Conservation (phyloP, 2,888 invertebrate species). For the Quadroppia sp. region DNA sequence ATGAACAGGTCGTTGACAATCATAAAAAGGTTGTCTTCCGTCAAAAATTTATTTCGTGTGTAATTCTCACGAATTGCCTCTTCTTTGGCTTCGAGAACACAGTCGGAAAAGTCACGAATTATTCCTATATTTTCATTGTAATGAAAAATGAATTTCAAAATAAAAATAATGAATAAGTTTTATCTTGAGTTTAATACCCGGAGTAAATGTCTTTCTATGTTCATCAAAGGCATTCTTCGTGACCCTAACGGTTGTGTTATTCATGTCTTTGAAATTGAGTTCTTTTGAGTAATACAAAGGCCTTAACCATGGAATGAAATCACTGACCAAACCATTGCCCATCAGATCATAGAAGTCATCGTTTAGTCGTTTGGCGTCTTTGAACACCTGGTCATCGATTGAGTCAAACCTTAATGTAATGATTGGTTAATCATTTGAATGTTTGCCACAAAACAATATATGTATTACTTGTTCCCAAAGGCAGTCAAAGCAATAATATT, state of each 20-base stretch:
- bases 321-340: not conserved
- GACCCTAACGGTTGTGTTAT: not conserved
- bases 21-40: not conserved
- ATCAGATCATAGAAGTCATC: constrained; percentile 1
- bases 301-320: constrained; percentile 4
- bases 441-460: not conserved
- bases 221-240: not conserved
- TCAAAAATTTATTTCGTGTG: not conserved
- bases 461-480: not conserved
- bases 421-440: not conserved
- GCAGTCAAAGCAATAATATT: constrained; percentile 8
- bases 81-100: constrained; percentile 1
- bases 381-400: not conserved
- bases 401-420: not conserved
- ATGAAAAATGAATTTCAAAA: not conserved
- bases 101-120: constrained; percentile 60
- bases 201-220: not conserved
- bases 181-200: not conserved
- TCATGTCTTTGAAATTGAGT: not conserved
- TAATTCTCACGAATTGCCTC: not conserved
- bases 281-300: not conserved
- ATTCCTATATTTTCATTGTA: constrained; percentile 64
- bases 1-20: constrained; percentile 33
- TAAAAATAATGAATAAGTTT: no score
- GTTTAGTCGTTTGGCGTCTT: not conserved